These are phyloP conservation scores for Apogon hyalosoma DNA, from an alignment of 2,797 vertebrate species.

Conservation along the genomic window DNA sequence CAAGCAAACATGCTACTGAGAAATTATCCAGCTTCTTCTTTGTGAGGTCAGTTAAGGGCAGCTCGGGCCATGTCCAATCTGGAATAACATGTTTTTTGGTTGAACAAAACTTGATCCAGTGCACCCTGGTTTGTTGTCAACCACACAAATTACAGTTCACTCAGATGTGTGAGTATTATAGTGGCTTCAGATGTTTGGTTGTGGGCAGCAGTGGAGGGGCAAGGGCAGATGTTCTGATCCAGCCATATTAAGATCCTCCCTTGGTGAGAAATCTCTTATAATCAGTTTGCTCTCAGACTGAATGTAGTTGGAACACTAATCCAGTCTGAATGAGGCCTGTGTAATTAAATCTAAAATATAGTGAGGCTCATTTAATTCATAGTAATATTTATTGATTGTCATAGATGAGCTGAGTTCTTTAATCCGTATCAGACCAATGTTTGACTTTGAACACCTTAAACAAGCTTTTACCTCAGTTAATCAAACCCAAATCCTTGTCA, in stretches of 20 bases:
- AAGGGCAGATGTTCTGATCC: conserved; percentile 31
- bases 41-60: conserved; percentile 42
- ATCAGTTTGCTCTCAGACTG: conserved; percentile 13
- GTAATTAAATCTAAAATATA: conserved; percentile 7
- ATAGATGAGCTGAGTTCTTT: neutral
- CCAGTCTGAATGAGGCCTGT: neutral
- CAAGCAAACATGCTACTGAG: conserved; percentile 9
- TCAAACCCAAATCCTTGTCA: neutral
- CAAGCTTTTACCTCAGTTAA: neutral
- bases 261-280: neutral
- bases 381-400: neutral
- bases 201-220: conserved; percentile 12
- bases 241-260: conserved; percentile 20
- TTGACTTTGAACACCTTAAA: neutral
- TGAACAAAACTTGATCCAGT: conserved; percentile 7
- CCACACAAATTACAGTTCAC: conserved; percentile 23
- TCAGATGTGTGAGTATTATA: conserved; percentile 25
- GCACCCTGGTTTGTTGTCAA: conserved; percentile 23
- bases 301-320: conserved; percentile 1
- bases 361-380: neutral
- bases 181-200: conserved; percentile 43
- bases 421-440: neutral
- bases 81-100: conserved; percentile 41
- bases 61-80: conserved; percentile 36
- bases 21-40: conserved; percentile 9